Conservation (phyloP, 2,113 vertebrate genomes). For the Dolichotis patagonum region DNA sequence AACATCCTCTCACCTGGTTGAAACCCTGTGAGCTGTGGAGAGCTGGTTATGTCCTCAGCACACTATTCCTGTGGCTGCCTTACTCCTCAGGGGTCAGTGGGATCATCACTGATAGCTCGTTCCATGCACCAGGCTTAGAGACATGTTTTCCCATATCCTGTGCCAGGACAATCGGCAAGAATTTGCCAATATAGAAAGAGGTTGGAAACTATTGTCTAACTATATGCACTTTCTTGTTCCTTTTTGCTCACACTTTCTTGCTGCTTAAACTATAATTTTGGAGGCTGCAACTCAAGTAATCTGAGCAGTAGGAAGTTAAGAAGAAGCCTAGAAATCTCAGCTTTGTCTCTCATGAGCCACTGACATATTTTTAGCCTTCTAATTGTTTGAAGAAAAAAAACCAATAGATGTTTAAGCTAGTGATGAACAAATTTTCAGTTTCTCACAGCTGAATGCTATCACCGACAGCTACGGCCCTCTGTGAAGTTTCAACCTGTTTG, state of each 20-base stretch:
- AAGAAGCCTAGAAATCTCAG: background rate
- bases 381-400: slow-evolving; percentile 63
- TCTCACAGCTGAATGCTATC: slow-evolving; percentile 46
- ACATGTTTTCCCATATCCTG: background rate
- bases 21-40: rapidly evolving
- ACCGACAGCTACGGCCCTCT: background rate
- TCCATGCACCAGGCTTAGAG: background rate
- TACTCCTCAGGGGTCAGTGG: background rate
- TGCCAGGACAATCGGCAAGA: background rate
- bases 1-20: background rate
- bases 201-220: background rate
- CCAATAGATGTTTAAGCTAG: slow-evolving; percentile 37
- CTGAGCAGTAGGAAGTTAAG: background rate
- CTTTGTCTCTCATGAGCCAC: background rate
- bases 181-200: background rate
- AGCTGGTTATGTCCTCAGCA: background rate
- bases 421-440: slow-evolving; percentile 52
- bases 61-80: rapidly evolving
- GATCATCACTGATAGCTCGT: background rate
- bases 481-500: slow-evolving; percentile 46
- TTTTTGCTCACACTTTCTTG: background rate
- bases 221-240: background rate
- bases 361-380: slow-evolving; percentile 51
- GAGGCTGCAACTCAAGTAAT: background rate
- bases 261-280: background rate